A percentile compares a stretch with the other conserved stretches of the same genome.
Evolutionary conservation across 2,797 vertebrate species (phyloP).

Genomic region (Selene dorsalis): DNA sequence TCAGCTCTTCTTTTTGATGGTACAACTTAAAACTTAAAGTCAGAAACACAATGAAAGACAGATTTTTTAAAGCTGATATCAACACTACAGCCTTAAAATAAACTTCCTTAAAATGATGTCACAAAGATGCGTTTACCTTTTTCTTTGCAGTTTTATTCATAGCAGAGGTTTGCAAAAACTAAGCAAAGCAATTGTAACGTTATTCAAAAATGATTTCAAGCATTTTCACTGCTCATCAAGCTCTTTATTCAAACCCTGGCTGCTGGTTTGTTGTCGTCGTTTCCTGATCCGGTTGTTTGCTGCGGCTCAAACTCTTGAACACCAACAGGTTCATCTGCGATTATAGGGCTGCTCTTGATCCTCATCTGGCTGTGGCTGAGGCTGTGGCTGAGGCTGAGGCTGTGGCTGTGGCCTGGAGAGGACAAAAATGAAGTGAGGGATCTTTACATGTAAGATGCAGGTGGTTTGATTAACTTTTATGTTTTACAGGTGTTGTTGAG

Average conservation of each 20-base stretch:
- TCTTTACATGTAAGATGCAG: too few relatives aligned
- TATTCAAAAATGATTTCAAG: neutral
- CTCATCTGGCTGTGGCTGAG: neutral
- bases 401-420: neutral
- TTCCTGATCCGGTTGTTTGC: neutral
- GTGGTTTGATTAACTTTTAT: too few relatives aligned
- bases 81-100: neutral
- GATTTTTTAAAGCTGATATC: neutral
- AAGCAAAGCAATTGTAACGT: neutral
- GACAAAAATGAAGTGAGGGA: neutral
- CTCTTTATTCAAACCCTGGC: neutral
- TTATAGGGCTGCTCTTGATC: too few relatives aligned
- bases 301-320: neutral
- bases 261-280: neutral
- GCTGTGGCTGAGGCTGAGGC: neutral
- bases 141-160: conserved; percentile 17
- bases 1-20: too few relatives aligned
- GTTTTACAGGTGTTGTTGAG: too few relatives aligned
- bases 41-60: neutral
- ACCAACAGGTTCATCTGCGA: too few relatives aligned
- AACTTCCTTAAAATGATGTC: neutral
- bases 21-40: neutral
- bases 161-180: neutral
- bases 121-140: neutral
- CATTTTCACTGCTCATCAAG: neutral